phyloP scores from a whole-genome alignment of 2,888 invertebrate genomes.

The Lamellibrachia satsuma region DNA sequence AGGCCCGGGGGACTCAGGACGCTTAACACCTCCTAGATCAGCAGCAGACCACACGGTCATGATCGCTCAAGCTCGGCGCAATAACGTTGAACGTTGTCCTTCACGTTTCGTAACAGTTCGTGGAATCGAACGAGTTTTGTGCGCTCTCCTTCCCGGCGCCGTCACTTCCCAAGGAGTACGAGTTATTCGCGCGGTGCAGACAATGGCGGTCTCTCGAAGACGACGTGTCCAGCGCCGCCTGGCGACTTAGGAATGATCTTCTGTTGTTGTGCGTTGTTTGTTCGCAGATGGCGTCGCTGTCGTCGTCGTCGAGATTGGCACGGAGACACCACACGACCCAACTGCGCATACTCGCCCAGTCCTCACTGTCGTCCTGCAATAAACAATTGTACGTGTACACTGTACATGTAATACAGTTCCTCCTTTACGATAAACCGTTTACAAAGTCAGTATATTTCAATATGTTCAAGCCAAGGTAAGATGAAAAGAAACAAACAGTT shows the following conservation, averaged over 20 bases:
- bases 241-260: conserved; percentile 5
- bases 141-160: not conserved
- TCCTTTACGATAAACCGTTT: too few relatives aligned
- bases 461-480: not conserved
- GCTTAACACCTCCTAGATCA: not conserved
- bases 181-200: conserved; percentile 2
- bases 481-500: not conserved
- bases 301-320: conserved; percentile 31
- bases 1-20: not conserved
- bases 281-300: not conserved
- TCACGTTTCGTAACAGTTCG: conserved; percentile 4
- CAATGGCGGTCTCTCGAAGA: not conserved
- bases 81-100: not conserved
- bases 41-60: not conserved
- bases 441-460: too few relatives aligned
- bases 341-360: conserved; percentile 37
- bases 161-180: not conserved
- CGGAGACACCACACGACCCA: conserved; percentile 40
- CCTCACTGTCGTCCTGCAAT: conserved; percentile 31
- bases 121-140: not conserved
- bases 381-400: not conserved
- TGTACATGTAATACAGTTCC: not conserved
- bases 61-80: not conserved
- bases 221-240: not conserved
- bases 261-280: not conserved